Evolutionary conservation across 2,888 invertebrate species (phyloP).

Genomic region (Caenorhabditis sulstoni): DNA sequence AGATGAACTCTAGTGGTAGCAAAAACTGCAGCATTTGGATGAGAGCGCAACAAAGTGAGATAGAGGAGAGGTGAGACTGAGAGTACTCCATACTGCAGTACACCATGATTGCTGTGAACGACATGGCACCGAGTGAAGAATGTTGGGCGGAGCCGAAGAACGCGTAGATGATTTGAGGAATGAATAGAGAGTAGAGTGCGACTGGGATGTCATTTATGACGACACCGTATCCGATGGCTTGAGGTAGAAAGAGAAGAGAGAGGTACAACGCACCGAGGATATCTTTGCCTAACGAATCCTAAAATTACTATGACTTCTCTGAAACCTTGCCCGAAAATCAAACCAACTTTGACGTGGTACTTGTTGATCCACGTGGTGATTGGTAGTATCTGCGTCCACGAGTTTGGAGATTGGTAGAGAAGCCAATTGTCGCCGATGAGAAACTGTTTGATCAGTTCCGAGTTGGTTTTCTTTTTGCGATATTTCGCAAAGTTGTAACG

Average conservation of each 20-base stretch:
- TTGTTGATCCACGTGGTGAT: constrained; percentile 53
- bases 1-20: constrained; percentile 63
- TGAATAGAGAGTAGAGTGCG: constrained; percentile 58
- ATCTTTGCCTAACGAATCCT: constrained; percentile 54
- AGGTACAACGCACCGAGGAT: constrained; percentile 56
- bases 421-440: constrained; percentile 59
- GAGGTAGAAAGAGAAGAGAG: constrained; percentile 47
- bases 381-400: constrained; percentile 55
- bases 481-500: constrained; percentile 61
- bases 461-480: constrained; percentile 60
- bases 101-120: constrained; percentile 53
- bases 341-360: constrained; percentile 59
- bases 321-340: no score
- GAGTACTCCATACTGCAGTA: constrained; percentile 45
- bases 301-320: neutral
- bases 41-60: constrained; percentile 52
- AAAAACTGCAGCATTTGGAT: constrained; percentile 61
- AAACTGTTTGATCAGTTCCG: constrained; percentile 45
- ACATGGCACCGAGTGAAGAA: constrained; percentile 60
- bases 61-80: constrained; percentile 32
- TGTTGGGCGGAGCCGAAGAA: constrained; percentile 66
- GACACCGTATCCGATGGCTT: constrained; percentile 59
- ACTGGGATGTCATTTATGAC: constrained; percentile 60
- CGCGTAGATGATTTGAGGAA: constrained; percentile 65
- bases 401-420: constrained; percentile 50